Percentiles rank a stretch among this genome's conserved stretches.
Conservation (phyloP, 2,888 invertebrate genomes). For the Pseudococcus longispinus region DNA sequence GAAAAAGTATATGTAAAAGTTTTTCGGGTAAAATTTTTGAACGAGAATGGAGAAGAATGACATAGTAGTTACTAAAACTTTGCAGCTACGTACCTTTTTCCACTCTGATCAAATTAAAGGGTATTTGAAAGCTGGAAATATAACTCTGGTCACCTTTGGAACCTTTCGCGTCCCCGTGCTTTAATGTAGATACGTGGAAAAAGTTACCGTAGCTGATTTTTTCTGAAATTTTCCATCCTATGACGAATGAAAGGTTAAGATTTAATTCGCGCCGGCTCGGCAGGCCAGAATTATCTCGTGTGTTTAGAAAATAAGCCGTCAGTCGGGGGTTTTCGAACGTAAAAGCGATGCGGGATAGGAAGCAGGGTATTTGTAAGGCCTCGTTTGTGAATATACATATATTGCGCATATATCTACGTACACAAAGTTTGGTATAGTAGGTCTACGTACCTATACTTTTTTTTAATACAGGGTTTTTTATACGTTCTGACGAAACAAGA, state of each 20-base stretch:
- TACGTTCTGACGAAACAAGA: not conserved
- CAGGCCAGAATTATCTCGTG: not conserved
- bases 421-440: no score
- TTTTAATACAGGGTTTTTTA: not conserved
- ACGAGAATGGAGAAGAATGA: slow-evolving; percentile 8
- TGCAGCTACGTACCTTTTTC: not conserved
- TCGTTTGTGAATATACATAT: not conserved
- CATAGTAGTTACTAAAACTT: not conserved
- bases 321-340: not conserved
- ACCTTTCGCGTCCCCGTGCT: not conserved
- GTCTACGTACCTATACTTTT: not conserved
- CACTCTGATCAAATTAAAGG: slow-evolving; percentile 25
- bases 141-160: not conserved
- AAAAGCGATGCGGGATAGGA: not conserved
- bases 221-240: not conserved
- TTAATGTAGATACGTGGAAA: not conserved
- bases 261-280: not conserved
- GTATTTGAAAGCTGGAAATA: slow-evolving; percentile 1
- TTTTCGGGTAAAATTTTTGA: not conserved
- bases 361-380: not conserved
- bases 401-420: not conserved
- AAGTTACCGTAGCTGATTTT: not conserved
- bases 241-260: not conserved
- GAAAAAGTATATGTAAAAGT: slow-evolving; percentile 15
- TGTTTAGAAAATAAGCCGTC: not conserved